Evolutionary conservation across 2,888 invertebrate genomes (phyloP), one percentile per base, ranked within the genome.

Genomic region (Azorinus chamasolen): DNA sequence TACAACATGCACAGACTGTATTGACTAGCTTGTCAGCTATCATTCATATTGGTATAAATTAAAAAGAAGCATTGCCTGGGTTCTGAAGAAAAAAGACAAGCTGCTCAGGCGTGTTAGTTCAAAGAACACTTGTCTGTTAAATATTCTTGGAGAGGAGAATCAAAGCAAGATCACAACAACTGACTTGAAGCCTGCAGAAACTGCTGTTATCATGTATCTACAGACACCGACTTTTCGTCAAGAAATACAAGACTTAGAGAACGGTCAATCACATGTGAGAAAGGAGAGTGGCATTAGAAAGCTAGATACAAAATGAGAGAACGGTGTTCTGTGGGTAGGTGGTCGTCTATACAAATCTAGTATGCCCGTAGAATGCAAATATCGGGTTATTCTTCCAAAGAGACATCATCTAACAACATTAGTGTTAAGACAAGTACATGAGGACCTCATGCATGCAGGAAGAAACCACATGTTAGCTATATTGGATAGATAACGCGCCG

Each of bases 311-410:
- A 12, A 45, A 45, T 1, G 70, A 12, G 24, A 37, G 0, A 24
- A 76, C 18, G 51, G 57, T 18, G n/a, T 76, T 16, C 22, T 71
- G 20, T 46, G 71, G 0, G 62, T 71, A 12, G 61, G 66, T 6
- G 76, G 66, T 22, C 61, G 76, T 3, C 25, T 71, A 20, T 10
- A 57, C 14, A 51, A 39, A 27, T 18, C 62, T 20, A 18, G 39
- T 16, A 55, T 71, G 58, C 37, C 51, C 14, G 39, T 20, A 25
- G 66, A 61, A 27, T 18, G 16, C 27, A 62, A 62, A 41, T 54
- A 77, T 55, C 74, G 55, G n/a, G 41, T 71, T 1, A 77, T 78
- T 24, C 22, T 81, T 20, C 74, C 71, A 1, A 74, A 71, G 37
- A n/a, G 20, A 24, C 48, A 64, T 55, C 61, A 64, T 18, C 53